These are phyloP conservation scores for Drosophila grimshawi DNA, from an alignment of 1,140 invertebrate genomes.

Conservation along the genomic window DNA sequence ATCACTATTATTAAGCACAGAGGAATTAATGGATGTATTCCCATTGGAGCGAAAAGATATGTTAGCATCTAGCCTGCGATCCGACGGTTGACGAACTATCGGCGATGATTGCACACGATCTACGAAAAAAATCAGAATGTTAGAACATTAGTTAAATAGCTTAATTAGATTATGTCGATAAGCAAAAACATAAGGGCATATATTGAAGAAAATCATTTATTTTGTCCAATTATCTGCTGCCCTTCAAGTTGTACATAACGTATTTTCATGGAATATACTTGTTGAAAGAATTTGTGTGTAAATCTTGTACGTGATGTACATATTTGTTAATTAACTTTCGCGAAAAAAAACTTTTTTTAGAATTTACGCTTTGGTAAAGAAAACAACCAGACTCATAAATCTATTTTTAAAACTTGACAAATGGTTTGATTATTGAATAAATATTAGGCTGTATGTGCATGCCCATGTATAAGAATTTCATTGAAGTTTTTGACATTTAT, in stretches of 20 bases:
- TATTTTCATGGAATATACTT: background rate
- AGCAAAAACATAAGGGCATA: background rate
- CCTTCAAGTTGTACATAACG: background rate
- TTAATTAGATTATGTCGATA: background rate
- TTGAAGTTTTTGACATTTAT: background rate
- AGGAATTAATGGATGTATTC: conserved; percentile 68
- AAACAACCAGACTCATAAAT: background rate
- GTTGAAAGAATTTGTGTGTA: background rate
- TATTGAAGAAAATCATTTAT: background rate
- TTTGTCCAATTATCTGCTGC: background rate
- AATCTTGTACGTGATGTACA: background rate
- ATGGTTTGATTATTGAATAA: conserved; percentile 14
- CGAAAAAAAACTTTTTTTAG: background rate
- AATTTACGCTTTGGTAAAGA: background rate
- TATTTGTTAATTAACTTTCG: conserved; percentile 1
- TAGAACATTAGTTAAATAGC: background rate
- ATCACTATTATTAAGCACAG: conserved; percentile 69
- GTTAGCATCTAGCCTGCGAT: conserved; percentile 79
- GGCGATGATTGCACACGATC: conserved; percentile 75
- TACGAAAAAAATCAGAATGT: conserved; percentile 26
- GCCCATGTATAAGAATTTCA: conserved; percentile 3
- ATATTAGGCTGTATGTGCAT: background rate
- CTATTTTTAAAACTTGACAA: conserved; percentile 24
- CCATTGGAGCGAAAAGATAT: conserved; percentile 78
- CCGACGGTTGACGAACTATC: conserved; percentile 80